Percentiles rank a stretch among this genome's conserved stretches.
These are phyloP conservation scores for Crocidura indochinensis DNA, from an alignment of 2,797 vertebrate genomes.

Conservation along the genomic window DNA sequence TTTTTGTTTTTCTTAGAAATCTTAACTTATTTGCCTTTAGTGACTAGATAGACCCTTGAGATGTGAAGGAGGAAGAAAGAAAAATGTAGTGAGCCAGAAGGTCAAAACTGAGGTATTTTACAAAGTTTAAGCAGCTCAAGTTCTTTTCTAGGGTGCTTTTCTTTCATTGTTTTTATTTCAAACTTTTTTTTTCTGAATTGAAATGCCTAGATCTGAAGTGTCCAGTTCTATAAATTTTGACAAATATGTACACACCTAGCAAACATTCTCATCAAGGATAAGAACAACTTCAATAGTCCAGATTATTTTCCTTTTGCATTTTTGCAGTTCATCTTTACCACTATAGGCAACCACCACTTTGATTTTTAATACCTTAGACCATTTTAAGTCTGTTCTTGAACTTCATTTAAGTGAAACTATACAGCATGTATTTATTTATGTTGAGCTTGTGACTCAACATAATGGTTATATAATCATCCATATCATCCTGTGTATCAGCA, in stretches of 20 bases:
- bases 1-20: slow-evolving; percentile 29
- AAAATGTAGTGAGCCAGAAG: background rate
- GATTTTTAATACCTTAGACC: slow-evolving; percentile 50
- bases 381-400: slow-evolving; percentile 44
- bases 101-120: background rate
- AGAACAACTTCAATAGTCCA: background rate
- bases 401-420: slow-evolving; percentile 51
- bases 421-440: slow-evolving; percentile 61
- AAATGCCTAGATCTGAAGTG: slow-evolving; percentile 27
- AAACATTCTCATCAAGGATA: slow-evolving; percentile 56
- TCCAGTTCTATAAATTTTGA: slow-evolving; percentile 20
- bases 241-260: slow-evolving; percentile 3
- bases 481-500: slow-evolving; percentile 59
- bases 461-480: slow-evolving; percentile 40
- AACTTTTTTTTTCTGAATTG: slow-evolving; percentile 47
- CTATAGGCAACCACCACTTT: background rate
- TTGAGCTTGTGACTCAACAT: slow-evolving; percentile 61
- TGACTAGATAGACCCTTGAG: background rate
- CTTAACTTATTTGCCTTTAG: background rate
- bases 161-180: background rate
- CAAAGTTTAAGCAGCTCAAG: background rate
- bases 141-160: slow-evolving; percentile 36
- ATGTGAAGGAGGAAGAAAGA: background rate
- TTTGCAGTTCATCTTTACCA: background rate
- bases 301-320: slow-evolving; percentile 19